Base-by-base conservation (phyloP, 1,140 invertebrate genomes). In the Euwallacea similis region DNA sequence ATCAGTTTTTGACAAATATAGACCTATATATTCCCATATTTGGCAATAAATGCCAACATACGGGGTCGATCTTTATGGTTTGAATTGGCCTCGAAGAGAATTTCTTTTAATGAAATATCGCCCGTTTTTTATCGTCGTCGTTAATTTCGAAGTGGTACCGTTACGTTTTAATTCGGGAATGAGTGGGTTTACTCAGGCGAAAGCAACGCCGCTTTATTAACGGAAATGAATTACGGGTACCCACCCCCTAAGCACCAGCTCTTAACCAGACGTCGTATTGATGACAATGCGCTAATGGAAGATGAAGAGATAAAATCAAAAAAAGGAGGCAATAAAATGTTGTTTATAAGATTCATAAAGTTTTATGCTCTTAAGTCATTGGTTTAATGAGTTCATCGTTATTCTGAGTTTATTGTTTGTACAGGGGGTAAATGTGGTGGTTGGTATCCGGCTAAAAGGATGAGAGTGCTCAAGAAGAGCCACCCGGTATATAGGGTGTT, bases 81-180 rank as follows among this genome's bases (percentile, higher is more conserved):
- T 9, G 50, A 15, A n/a, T 53, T 8, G 15, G 11, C 50, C 15
- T 53, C 15, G 15, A 9, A 53, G 15, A 16, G 21, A 58, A 58
- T 15, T 16, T 58, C 21, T 16, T 58, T 58, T 16, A 58, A 58
- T 41, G 55, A 58, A 58, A 58, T 58, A 58, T 58, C 21, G 13
- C 7, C 13, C 15, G 50, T 58, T 58, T 58, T n/a, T 58, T 50
- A 58, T 58, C 55, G 55, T 41, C 21, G 21, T 58, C 55, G 55
- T 58, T 58, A 58, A 58, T 58, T 58, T 58, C 50, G 50, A 53
- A n/a, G 6, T 15, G 55, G 55, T 58, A 58, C 55, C 55, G 55
- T 58, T 58, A 58, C 21, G 21, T 58, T 58, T 58, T 10, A 33
- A 58, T 8, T 15, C 16, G 55, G 9, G 10, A 9, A 13, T 33